phyloP scores from a whole-genome alignment of 1,140 invertebrate genomes.

The Drosophila guanche region DNA sequence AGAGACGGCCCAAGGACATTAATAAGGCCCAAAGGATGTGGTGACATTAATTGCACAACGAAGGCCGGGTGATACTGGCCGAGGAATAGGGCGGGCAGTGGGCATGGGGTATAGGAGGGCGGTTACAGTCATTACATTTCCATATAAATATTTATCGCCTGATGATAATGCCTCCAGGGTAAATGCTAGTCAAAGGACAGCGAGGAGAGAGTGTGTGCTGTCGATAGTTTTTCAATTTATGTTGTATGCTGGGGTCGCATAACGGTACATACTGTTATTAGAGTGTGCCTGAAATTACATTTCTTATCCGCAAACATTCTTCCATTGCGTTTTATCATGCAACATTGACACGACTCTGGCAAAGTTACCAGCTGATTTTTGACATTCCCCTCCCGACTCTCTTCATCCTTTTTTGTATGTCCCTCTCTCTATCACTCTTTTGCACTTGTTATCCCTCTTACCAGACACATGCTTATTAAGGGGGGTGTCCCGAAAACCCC shows the following conservation, averaged over 20 bases:
- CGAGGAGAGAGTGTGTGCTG: constrained; percentile 8
- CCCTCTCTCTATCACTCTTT: background rate
- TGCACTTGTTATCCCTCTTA: background rate
- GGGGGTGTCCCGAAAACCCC: constrained; percentile 46
- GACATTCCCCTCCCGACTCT: no score
- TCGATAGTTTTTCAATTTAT: constrained; percentile 80
- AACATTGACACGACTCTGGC: no score
- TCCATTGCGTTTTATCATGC: no score
- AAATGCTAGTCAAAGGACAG: no score
- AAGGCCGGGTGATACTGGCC: constrained; percentile 1
- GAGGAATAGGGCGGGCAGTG: background rate
- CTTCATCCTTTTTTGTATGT: no score
- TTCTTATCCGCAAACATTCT: no score
- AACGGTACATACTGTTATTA: no score
- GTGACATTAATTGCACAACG: constrained; percentile 78
- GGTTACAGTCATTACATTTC: constrained; percentile 70
- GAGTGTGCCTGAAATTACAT: no score
- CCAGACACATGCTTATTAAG: constrained; percentile 60
- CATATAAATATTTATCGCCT: constrained; percentile 81
- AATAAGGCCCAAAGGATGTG: constrained; percentile 81
- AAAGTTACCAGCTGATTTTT: no score
- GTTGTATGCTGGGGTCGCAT: constrained; percentile 32
- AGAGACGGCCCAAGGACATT: constrained; percentile 64
- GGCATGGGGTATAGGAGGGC: background rate
- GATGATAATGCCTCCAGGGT: constrained; percentile 62